phyloP scores from a whole-genome alignment of 2,113 vertebrate species.

The Calyptomena viridis region DNA sequence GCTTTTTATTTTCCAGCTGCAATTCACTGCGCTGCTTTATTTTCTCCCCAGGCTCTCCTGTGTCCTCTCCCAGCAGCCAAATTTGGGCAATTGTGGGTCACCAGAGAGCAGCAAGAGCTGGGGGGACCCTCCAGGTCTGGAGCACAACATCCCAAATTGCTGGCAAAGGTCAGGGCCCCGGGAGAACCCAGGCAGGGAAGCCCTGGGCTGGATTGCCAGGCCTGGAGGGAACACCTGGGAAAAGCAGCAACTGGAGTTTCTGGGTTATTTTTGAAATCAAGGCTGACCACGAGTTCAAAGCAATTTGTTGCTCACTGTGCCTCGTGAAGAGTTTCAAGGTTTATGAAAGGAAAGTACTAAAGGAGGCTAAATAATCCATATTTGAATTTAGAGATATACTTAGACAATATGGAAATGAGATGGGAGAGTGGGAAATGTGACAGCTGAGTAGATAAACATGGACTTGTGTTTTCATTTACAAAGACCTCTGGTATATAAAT shows the following conservation, averaged over 20 bases:
- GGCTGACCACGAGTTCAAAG: background rate
- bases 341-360: background rate
- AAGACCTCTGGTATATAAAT: background rate
- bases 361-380: background rate
- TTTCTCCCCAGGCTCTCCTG: background rate
- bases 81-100: background rate
- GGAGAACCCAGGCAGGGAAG: background rate
- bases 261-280: background rate
- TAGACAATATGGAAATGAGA: slow-evolving; percentile 10
- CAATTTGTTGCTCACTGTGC: background rate
- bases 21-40: background rate
- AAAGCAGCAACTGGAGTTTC: background rate
- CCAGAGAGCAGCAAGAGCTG: background rate
- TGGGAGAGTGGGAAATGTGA: background rate
- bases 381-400: background rate
- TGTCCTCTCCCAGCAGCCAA: background rate
- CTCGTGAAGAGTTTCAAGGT: background rate
- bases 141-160: background rate
- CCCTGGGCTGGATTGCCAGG: background rate
- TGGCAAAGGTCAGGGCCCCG: no score
- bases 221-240: background rate
- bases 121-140: background rate
- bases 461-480: slow-evolving; percentile 15
- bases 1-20: background rate
- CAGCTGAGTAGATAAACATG: slow-evolving; percentile 12